Percentiles rank a stretch among this genome's conserved stretches.
phyloP scores from a whole-genome alignment of 1,140 invertebrate genomes.

The Carposina sasakii region DNA sequence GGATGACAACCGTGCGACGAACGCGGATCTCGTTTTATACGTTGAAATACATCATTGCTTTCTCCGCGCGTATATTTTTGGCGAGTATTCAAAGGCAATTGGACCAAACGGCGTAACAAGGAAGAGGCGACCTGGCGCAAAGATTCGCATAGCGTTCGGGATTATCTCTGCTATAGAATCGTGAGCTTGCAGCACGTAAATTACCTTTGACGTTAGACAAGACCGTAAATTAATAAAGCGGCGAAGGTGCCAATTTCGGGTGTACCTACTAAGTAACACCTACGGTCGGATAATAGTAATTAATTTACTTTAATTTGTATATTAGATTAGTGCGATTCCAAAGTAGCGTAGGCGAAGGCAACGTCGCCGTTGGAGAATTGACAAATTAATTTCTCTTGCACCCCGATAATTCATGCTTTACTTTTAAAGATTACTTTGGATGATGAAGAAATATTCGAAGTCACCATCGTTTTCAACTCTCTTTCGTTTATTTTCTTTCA shows the following conservation, averaged over 20 bases:
- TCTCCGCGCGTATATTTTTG: slow-evolving; percentile 55
- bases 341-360: too few species aligned
- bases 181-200: slow-evolving; percentile 10
- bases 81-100: slow-evolving; percentile 49
- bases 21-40: slow-evolving; percentile 40
- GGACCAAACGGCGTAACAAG: slow-evolving; percentile 40
- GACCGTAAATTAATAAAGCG: neutral
- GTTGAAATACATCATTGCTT: slow-evolving; percentile 44
- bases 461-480: too few species aligned
- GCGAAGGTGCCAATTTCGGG: neutral
- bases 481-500: too few species aligned
- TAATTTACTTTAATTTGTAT: too few species aligned
- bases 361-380: too few species aligned
- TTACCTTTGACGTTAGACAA: slow-evolving; percentile 1
- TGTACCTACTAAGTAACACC: too few species aligned
- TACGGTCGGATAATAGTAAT: too few species aligned
- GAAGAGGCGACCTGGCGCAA: slow-evolving; percentile 23
- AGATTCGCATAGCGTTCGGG: slow-evolving; percentile 18
- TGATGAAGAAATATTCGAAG: too few species aligned
- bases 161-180: slow-evolving; percentile 15
- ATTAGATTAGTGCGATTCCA: too few species aligned
- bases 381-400: too few species aligned
- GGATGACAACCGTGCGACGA: slow-evolving; percentile 30
- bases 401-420: too few species aligned
- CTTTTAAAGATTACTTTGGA: too few species aligned